A percentile compares a stretch with the other conserved stretches of the same genome.
Evolutionary conservation across 2,113 vertebrate species (phyloP).

Genomic region (Carettochelys insculpta): DNA sequence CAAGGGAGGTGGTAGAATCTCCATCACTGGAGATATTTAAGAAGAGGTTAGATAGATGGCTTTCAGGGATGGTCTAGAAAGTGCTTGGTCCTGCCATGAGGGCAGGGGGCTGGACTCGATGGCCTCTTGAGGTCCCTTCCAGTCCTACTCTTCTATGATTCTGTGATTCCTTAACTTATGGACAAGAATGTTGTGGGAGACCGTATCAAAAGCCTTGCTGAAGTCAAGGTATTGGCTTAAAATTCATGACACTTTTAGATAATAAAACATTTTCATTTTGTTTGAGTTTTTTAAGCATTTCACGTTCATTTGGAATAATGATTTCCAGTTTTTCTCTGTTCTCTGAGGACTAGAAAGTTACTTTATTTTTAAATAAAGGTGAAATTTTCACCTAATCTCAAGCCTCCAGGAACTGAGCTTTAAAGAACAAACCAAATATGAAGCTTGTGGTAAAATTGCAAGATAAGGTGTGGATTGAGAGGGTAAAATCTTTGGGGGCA

Average conservation of each 20-base stretch:
- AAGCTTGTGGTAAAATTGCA: not conserved
- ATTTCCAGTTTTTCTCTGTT: slow-evolving; percentile 32
- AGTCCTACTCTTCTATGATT: no score
- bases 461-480: not conserved
- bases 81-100: no score
- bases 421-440: not conserved
- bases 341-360: not conserved
- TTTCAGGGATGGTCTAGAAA: no score
- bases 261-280: not conserved
- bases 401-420: not conserved
- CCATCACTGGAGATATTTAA: no score
- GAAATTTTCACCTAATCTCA: not conserved
- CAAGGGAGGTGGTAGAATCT: no score
- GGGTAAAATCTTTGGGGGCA: not conserved
- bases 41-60: no score
- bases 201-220: no score
- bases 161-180: no score
- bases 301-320: not conserved
- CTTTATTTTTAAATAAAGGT: not conserved
- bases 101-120: no score
- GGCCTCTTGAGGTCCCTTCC: no score
- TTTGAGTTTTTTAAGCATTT: not conserved
- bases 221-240: not conserved
- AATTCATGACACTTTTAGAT: not conserved
- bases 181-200: no score